These are phyloP conservation scores for Volucella bombylans DNA, from an alignment of 2,888 invertebrate genomes.

Conservation along the genomic window DNA sequence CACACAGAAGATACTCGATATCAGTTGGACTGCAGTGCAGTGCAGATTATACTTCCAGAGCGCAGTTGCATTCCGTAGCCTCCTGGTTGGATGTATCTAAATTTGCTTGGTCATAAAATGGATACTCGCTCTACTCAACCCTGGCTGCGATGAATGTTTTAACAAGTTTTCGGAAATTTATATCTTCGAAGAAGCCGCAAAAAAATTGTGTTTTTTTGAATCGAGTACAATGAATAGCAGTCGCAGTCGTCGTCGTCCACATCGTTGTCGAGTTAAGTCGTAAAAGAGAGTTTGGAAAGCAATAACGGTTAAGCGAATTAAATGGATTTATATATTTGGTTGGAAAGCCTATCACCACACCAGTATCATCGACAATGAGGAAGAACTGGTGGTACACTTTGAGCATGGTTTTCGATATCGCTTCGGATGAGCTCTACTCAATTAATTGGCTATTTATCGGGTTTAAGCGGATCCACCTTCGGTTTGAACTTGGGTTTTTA, in stretches of 20 bases:
- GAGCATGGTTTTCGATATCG: slow-evolving; percentile 11
- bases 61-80: slow-evolving; percentile 1
- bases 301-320: slow-evolving; percentile 63
- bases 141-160: slow-evolving; percentile 29
- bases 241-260: slow-evolving; percentile 1
- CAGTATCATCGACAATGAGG: slow-evolving; percentile 35
- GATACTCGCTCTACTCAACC: slow-evolving; percentile 23
- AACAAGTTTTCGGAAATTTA: slow-evolving; percentile 67
- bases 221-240: slow-evolving; percentile 49
- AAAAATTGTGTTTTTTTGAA: slow-evolving; percentile 34
- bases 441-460: slow-evolving; percentile 71
- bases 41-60: no score
- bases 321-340: slow-evolving; percentile 51
- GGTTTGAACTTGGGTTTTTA: slow-evolving; percentile 3
- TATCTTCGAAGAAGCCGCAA: slow-evolving; percentile 18
- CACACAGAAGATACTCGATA: slow-evolving; percentile 32
- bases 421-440: not conserved
- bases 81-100: slow-evolving; percentile 25
- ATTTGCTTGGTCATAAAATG: slow-evolving; percentile 36
- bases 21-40: not conserved
- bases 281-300: slow-evolving; percentile 47
- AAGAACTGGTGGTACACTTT: slow-evolving; percentile 39
- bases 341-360: not conserved
- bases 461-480: slow-evolving; percentile 37
- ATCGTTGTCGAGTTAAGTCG: no score